Evolutionary conservation across 2,113 vertebrate species (phyloP).

Genomic region (Eulemur macaco): DNA sequence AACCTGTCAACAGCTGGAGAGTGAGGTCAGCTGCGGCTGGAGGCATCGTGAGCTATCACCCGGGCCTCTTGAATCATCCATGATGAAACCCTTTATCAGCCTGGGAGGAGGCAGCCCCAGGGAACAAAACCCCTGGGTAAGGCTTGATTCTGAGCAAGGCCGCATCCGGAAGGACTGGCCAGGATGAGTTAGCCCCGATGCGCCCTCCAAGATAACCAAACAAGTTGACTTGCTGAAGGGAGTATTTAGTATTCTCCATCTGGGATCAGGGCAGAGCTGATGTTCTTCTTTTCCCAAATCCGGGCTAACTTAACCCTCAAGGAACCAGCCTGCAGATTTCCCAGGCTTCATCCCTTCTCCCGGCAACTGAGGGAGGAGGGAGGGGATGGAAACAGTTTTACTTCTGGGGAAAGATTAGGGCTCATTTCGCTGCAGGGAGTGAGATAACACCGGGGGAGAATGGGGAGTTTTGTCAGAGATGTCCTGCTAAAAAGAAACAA

Average conservation of each 20-base stretch:
- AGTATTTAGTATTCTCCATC: constrained; percentile 11
- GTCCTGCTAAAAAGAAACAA: constrained; percentile 59
- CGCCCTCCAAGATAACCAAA: constrained; percentile 71
- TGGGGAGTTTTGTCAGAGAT: background rate
- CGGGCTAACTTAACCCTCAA: background rate
- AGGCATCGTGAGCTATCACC: constrained; percentile 57
- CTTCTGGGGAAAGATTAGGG: constrained; percentile 34
- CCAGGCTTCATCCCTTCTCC: background rate
- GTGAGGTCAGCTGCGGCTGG: constrained; percentile 58
- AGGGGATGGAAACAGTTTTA: constrained; percentile 6
- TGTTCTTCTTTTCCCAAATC: background rate
- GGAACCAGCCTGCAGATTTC: background rate
- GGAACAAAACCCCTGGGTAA: constrained; percentile 33
- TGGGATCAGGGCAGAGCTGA: background rate
- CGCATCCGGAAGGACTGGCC: constrained; percentile 58
- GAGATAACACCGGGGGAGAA: background rate
- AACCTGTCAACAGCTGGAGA: constrained; percentile 75
- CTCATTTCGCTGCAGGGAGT: background rate
- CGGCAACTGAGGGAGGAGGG: background rate
- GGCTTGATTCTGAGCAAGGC: constrained; percentile 56
- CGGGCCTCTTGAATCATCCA: constrained; percentile 55
- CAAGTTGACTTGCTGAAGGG: constrained; percentile 32
- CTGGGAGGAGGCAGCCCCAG: constrained; percentile 16
- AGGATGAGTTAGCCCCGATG: constrained; percentile 58
- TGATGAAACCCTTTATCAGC: constrained; percentile 55